Evolutionary conservation across 2,888 invertebrate genomes (phyloP).

Genomic region (Hofmannophila pseudospretella): DNA sequence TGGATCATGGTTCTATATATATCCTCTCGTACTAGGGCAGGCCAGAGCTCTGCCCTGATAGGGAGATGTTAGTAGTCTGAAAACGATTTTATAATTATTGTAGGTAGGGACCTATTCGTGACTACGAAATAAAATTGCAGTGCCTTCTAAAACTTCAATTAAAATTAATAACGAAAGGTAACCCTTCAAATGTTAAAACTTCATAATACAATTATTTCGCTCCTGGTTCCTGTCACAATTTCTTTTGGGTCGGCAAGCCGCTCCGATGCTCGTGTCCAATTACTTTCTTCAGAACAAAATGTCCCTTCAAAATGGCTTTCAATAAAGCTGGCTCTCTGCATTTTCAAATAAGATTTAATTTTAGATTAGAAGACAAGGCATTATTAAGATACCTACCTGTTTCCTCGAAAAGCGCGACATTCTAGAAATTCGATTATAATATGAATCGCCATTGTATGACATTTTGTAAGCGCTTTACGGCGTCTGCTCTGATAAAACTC

Average conservation of each 20-base stretch:
- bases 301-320: slow-evolving; percentile 41
- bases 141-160: slow-evolving; percentile 1
- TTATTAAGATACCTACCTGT: slow-evolving; percentile 6
- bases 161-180: slow-evolving; percentile 9
- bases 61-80: too few relatives aligned
- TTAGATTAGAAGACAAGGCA: slow-evolving; percentile 48
- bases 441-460: neutral
- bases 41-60: too few relatives aligned
- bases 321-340: slow-evolving; percentile 44
- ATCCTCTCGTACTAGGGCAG: too few relatives aligned
- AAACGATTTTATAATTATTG: too few relatives aligned
- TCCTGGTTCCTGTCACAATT: slow-evolving; percentile 44
- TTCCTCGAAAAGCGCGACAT: slow-evolving; percentile 4
- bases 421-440: slow-evolving; percentile 9
- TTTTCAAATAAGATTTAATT: slow-evolving; percentile 62
- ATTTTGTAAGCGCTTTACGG: too few relatives aligned
- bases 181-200: slow-evolving; percentile 33
- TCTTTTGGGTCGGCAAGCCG: slow-evolving; percentile 41
- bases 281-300: slow-evolving; percentile 57
- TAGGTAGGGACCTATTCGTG: too few relatives aligned
- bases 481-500: too few relatives aligned
- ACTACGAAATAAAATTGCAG: too few relatives aligned
- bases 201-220: slow-evolving; percentile 51
- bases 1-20: too few relatives aligned
- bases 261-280: slow-evolving; percentile 50